Base-by-base conservation (phyloP, 1,140 invertebrate species). In the Heliconius congener region DNA sequence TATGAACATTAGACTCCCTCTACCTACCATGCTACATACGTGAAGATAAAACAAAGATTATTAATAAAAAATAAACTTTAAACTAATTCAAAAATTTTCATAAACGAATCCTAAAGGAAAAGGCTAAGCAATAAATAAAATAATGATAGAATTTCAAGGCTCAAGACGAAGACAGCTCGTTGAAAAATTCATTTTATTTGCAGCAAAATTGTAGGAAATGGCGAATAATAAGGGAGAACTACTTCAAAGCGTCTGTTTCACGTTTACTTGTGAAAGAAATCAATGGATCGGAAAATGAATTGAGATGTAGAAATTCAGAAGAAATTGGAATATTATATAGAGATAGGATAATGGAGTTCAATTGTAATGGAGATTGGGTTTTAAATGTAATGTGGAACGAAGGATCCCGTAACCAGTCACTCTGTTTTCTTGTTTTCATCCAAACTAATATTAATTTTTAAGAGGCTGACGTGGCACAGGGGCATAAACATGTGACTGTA, bases 241-340 rank as follows among this genome's bases (percentile, higher is more conserved):
- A 81, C 81, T 80, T 80, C 50, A 74, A 55, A 78, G 70, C 76
- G 76, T 73, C 78, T 80, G 72, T 74, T 80, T 77, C 81, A 82
- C 77, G 75, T 75, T 79, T 76, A 72, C 81, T 72, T 71, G 75
- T 66, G 72, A 82, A 82, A 71, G 79, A 80, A 82, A 80, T 76
- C 81, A 82, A 80, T 80, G 78, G 76, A 82, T 77, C 81, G 66
- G 78, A 82, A 82, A 81, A 80, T 71, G 75, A 82, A 80, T 80
- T 70, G 75, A 75, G 70, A 79, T 72, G 50, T 75, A 74, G 74
- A 76, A 76, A 30, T 55, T 42, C 46, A 46, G 50, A 79, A 52
- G 70, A 76, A 82, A 79, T 66, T 75, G 55, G 30, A 39, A 75
- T 66, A 66, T 66, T 30, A 66, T 18, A 66, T 13, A 66, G 60